Evolutionary conservation across 2,113 vertebrate genomes (phyloP).

Genomic region (Mystacornis crossleyi): DNA sequence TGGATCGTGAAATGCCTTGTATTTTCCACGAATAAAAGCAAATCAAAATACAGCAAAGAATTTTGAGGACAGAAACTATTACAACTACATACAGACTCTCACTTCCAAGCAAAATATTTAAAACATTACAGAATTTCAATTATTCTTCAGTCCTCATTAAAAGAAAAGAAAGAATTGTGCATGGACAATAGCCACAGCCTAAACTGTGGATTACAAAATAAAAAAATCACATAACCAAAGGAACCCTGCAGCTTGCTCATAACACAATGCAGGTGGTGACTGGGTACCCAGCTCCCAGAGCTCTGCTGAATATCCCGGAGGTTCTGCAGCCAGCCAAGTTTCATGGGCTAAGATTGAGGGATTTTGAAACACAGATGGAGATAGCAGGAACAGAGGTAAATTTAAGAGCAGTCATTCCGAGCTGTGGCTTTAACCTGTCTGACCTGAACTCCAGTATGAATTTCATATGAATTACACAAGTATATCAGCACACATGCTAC

Average conservation of each 20-base stretch:
- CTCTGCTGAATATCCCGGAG: background rate
- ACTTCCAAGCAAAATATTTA: background rate
- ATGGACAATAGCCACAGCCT: background rate
- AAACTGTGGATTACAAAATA: background rate
- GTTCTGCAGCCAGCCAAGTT: background rate
- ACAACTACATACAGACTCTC: background rate
- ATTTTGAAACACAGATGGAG: background rate
- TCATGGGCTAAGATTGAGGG: too few relatives aligned
- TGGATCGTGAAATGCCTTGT: rapidly evolving
- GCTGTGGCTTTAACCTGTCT: background rate
- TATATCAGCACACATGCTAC: rapidly evolving
- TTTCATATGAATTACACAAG: background rate
- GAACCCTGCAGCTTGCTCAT: background rate
- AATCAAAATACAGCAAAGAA: background rate
- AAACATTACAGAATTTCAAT: background rate
- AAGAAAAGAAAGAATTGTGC: background rate
- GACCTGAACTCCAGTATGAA: background rate
- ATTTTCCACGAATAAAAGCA: background rate
- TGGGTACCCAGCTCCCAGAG: rapidly evolving
- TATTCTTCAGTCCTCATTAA: background rate
- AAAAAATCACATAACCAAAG: background rate
- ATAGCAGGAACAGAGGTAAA: background rate
- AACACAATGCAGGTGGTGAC: background rate
- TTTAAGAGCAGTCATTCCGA: rapidly evolving
- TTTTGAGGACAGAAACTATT: background rate